Conservation (phyloP, 1,140 invertebrate species). For the Teleopsis dalmanni region DNA sequence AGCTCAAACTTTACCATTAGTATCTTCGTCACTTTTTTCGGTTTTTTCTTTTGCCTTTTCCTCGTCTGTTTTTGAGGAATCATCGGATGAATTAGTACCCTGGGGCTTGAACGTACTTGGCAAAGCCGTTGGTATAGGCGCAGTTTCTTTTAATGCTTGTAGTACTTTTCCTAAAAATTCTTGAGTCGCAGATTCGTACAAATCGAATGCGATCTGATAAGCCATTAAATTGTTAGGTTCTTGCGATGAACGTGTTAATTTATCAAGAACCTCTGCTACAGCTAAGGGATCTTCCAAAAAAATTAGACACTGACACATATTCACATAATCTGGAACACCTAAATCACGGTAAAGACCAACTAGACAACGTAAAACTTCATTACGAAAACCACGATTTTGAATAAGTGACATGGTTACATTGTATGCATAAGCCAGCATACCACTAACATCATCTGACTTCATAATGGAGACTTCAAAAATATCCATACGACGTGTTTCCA, state of each 20-base stretch:
- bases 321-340: slow-evolving; percentile 86
- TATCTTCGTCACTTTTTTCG: slow-evolving; percentile 42
- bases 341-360: slow-evolving; percentile 83
- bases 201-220: slow-evolving; percentile 97
- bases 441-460: slow-evolving; percentile 81
- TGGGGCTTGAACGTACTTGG: slow-evolving; percentile 65
- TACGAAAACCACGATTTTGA: slow-evolving; percentile 86
- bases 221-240: slow-evolving; percentile 78
- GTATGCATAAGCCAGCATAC: slow-evolving; percentile 91
- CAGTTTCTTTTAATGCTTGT: slow-evolving; percentile 72
- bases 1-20: slow-evolving; percentile 18
- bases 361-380: slow-evolving; percentile 79
- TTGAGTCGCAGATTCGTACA: slow-evolving; percentile 98
- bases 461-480: slow-evolving; percentile 85
- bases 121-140: slow-evolving; percentile 71
- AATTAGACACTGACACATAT: slow-evolving; percentile 94
- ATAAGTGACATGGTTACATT: slow-evolving; percentile 93
- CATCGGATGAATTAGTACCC: slow-evolving; percentile 38
- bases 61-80: slow-evolving; percentile 44
- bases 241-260: slow-evolving; percentile 70
- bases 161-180: slow-evolving; percentile 88
- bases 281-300: slow-evolving; percentile 89
- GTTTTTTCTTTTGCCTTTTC: slow-evolving; percentile 47
- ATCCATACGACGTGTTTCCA: slow-evolving; percentile 94
- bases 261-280: slow-evolving; percentile 85